These are phyloP conservation scores for Drosophila mulleri DNA, from an alignment of 2,888 invertebrate species.

Conservation along the genomic window DNA sequence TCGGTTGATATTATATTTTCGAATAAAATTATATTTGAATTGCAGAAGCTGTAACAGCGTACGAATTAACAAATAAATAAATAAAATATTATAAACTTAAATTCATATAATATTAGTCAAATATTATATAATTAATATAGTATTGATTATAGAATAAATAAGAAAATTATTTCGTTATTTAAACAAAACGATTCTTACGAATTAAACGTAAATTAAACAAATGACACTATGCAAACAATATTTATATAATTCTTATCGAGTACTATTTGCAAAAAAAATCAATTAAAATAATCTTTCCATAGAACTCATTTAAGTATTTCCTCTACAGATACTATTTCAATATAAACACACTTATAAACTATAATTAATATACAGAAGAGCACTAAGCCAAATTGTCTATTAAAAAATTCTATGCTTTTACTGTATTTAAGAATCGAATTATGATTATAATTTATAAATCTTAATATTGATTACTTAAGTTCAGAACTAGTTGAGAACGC, in stretches of 20 bases:
- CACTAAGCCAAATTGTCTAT: neutral
- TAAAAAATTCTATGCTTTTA: neutral
- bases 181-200: no score
- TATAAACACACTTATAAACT: neutral
- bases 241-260: neutral
- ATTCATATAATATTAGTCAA: neutral
- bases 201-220: neutral
- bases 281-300: neutral
- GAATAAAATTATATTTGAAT: neutral
- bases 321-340: neutral
- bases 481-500: neutral
- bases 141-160: no score
- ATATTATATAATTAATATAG: no score
- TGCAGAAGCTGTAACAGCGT: neutral
- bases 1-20: neutral
- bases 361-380: neutral
- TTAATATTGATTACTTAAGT: neutral
- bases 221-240: neutral
- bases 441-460: neutral
- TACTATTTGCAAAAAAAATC: no score
- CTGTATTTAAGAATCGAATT: no score
- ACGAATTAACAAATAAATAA: neutral
- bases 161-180: no score
- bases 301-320: neutral
- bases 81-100: neutral